Conservation (phyloP, 2,797 vertebrate genomes). For the Atherinosoma microstoma region DNA sequence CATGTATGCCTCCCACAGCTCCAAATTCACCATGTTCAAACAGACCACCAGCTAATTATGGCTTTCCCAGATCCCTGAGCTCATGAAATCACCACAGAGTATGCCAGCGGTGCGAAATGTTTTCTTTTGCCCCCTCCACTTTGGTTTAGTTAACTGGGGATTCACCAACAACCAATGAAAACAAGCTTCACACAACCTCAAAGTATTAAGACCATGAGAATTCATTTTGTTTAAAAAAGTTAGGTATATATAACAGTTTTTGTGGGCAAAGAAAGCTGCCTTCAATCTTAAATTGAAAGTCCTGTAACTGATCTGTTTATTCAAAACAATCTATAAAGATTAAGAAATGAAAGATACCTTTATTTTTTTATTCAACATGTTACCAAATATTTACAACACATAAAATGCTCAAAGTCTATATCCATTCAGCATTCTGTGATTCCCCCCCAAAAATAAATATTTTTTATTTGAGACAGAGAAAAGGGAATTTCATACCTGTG, state of each 20-base stretch:
- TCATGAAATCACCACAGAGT: constrained; percentile 70
- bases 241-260: constrained; percentile 26
- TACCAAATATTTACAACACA: constrained; percentile 97
- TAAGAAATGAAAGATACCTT: constrained; percentile 54
- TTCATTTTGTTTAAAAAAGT: constrained; percentile 37
- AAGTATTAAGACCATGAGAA: constrained; percentile 48
- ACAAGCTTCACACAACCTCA: constrained; percentile 50
- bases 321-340: neutral
- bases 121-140: constrained; percentile 68
- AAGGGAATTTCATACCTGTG: constrained; percentile 76
- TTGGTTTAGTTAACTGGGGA: constrained; percentile 63
- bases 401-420: constrained; percentile 93
- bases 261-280: constrained; percentile 7
- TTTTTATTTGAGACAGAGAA: constrained; percentile 81
- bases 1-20: constrained; percentile 89
- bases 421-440: constrained; percentile 92
- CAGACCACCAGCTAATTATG: constrained; percentile 85
- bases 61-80: constrained; percentile 83
- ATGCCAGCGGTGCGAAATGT: constrained; percentile 64
- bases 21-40: constrained; percentile 93
- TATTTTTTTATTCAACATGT: constrained; percentile 90
- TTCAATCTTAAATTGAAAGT: neutral
- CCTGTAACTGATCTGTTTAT: constrained; percentile 1
- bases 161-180: constrained; percentile 64
- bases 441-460: constrained; percentile 95